Conservation (phyloP, 2,888 invertebrate species). For the Drosophila kuntzei region DNA sequence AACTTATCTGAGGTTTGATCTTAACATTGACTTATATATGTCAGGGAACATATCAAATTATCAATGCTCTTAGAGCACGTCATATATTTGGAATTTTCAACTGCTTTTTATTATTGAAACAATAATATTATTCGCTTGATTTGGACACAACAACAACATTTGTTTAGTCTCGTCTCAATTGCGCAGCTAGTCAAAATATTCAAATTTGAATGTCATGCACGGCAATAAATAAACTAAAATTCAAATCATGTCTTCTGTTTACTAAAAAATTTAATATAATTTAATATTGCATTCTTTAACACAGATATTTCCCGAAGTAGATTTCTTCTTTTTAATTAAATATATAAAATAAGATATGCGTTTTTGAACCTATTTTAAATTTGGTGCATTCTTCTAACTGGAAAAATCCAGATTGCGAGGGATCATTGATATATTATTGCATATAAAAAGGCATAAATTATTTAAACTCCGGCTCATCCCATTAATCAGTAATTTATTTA, state of each 20-base stretch:
- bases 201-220: not conserved
- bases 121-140: slow-evolving; percentile 6
- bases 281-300: not conserved
- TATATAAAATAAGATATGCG: not conserved
- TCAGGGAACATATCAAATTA: slow-evolving; percentile 17
- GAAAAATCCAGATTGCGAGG: not conserved
- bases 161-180: slow-evolving; percentile 17
- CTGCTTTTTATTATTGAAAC: not conserved
- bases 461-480: not conserved
- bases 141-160: slow-evolving; percentile 9
- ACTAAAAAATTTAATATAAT: not conserved
- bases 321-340: not conserved
- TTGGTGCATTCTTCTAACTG: not conserved
- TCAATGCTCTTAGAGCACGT: slow-evolving; percentile 6
- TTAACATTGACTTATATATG: slow-evolving; percentile 54
- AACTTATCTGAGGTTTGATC: slow-evolving; percentile 18
- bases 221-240: not conserved
- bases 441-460: not conserved
- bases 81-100: not conserved
- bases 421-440: not conserved
- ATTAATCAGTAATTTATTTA: slow-evolving; percentile 6
- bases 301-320: not conserved
- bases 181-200: not conserved
- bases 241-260: not conserved
- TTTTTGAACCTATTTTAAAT: not conserved